phyloP scores from a whole-genome alignment of 2,888 invertebrate species.

The Lasioglossum marginatum region DNA sequence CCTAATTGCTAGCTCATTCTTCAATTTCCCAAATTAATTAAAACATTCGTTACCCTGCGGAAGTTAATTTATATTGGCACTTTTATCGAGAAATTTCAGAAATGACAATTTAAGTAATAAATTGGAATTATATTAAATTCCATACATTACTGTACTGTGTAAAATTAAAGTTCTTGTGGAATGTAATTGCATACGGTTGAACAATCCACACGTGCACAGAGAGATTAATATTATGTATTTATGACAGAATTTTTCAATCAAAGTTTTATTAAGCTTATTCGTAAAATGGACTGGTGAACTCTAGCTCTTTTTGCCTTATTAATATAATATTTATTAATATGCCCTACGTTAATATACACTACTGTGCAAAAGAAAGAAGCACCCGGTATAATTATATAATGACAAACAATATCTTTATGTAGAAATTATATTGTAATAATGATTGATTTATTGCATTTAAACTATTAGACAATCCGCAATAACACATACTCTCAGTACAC shows the following conservation, averaged over 20 bases:
- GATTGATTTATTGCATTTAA: too few relatives aligned
- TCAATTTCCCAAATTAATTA: background rate
- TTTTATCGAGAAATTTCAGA: background rate
- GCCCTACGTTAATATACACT: too few relatives aligned
- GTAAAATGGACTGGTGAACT: background rate
- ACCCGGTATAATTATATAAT: too few relatives aligned
- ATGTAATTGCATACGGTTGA: background rate
- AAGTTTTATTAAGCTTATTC: background rate
- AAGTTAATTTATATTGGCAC: background rate
- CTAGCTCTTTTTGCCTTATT: background rate
- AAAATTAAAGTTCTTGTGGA: background rate
- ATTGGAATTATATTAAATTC: background rate
- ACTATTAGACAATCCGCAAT: too few relatives aligned
- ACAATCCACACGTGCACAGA: background rate
- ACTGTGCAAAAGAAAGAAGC: too few relatives aligned
- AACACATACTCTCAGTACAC: too few relatives aligned
- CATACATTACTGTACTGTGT: background rate
- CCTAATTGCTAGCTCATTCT: background rate
- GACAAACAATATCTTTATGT: too few relatives aligned
- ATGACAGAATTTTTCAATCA: background rate
- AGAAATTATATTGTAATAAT: too few relatives aligned
- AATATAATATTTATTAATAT: background rate
- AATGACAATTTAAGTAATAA: background rate
- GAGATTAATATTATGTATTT: background rate
- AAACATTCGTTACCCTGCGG: background rate